Evolutionary conservation across 2,113 vertebrate species (phyloP), one percentile per base, ranked within the genome.

Genomic region (Aegotheles bennettii): DNA sequence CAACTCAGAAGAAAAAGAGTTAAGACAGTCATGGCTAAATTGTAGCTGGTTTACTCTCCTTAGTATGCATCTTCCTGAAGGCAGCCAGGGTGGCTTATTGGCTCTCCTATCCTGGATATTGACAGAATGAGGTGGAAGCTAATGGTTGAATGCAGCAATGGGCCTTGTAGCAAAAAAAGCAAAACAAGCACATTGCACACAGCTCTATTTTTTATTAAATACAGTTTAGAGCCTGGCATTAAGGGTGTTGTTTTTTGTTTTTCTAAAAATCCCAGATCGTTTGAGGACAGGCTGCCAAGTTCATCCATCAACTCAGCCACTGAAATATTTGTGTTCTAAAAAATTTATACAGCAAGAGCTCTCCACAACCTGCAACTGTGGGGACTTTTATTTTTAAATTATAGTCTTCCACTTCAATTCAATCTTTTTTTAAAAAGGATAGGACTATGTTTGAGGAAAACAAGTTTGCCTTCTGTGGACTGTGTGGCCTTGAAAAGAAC

Each of bases 281-380:
- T 93, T 94, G 88, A 96, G 93, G 94, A 95, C 89, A 94, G 79
- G 64, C 96, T 97, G 93, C 95, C 96, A 96, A 94, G 91, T 94
- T 92, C 94, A 96, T 96, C 94, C 95, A 87, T 96, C 96, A 94
- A 91, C 84, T 64, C 91, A 97, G 84, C 93, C 87, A 86, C 94
- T 76, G 68, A 96, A 96, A 95, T 97, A 95, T 92, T 88, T 73
- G 75, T 67, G 67, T 24, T 92, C 61, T 95, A 50, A 96, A 97
- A 95, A 92, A 97, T 96, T 92, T 76, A 97, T 96, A 87, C 80
- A 87, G 88, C 69, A 57, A 26, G 92, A 93, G 76, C 64, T 96
- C 77, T 95, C 76, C 77, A 76, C 80, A 92, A 75, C 91, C 91
- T 90, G 91, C 68, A 93, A 94, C 88, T 57, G 73, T 61, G 48